Evolutionary conservation across 2,797 vertebrate species (phyloP).

Genomic region (Cephalopachus bancanus): DNA sequence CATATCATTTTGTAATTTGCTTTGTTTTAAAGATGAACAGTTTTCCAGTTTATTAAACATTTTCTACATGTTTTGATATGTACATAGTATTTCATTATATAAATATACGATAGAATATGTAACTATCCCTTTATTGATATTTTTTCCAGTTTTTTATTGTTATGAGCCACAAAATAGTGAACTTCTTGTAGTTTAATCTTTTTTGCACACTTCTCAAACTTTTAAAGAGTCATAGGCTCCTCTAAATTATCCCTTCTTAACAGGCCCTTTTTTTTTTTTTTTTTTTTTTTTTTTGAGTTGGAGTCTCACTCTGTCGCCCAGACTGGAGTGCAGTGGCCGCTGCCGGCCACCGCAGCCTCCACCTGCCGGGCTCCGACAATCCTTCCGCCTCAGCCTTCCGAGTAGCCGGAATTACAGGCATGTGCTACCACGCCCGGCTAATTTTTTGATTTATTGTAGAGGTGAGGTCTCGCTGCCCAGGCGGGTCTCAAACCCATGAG

Average conservation of each 20-base stretch:
- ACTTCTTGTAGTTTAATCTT: not conserved
- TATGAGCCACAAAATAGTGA: not conserved
- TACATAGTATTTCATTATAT: not conserved
- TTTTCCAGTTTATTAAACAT: not conserved
- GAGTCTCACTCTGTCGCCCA: too few species aligned
- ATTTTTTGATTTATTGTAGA: too few species aligned
- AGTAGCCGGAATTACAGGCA: too few species aligned
- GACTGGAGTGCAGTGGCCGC: too few species aligned
- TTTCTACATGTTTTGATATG: conserved; percentile 1
- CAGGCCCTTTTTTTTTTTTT: not conserved
- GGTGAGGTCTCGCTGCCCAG: too few species aligned
- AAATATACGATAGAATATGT: not conserved
- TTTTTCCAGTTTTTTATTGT: conserved; percentile 6
- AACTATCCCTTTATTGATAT: not conserved
- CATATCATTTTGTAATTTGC: not conserved
- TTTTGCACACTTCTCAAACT: not conserved
- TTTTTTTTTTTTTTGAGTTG: too few species aligned
- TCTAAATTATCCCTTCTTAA: not conserved
- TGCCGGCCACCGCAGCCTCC: too few species aligned
- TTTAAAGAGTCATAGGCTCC: not conserved
- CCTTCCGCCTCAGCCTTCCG: too few species aligned
- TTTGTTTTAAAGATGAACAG: not conserved
- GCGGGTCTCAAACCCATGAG: too few species aligned
- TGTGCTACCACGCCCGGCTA: too few species aligned
- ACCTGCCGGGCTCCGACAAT: too few species aligned